Evolutionary conservation across 2,113 vertebrate genomes (phyloP).

Genomic region (Ciconia maguari): DNA sequence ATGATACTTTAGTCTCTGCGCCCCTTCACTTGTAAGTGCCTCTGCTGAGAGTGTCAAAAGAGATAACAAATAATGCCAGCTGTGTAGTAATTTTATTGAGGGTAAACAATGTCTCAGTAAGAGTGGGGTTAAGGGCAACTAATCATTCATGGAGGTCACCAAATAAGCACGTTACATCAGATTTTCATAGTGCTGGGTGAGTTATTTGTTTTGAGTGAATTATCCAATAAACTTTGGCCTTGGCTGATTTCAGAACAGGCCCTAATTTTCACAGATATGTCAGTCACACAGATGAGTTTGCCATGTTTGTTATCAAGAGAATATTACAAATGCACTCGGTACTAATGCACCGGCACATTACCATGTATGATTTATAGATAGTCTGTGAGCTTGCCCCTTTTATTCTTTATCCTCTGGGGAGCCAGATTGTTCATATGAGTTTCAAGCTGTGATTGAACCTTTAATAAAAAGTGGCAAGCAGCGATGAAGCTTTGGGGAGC

Average conservation of each 20-base stretch:
- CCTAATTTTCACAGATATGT: background rate
- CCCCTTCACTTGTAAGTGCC: background rate
- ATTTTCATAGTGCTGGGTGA: background rate
- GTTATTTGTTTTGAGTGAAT: background rate
- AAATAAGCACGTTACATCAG: background rate
- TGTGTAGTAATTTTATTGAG: background rate
- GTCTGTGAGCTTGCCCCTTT: background rate
- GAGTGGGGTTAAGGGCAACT: background rate
- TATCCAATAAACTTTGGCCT: background rate
- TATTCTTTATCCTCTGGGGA: background rate
- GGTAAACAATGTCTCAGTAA: background rate
- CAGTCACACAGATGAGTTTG: background rate
- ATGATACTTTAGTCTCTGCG: background rate
- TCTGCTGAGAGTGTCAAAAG: background rate
- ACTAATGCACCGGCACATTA: background rate
- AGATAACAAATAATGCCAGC: background rate
- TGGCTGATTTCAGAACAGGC: background rate
- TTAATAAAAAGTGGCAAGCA: background rate
- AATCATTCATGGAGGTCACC: background rate
- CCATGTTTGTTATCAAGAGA: background rate
- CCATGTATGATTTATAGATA: background rate
- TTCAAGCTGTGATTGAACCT: background rate
- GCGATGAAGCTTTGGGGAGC: background rate
- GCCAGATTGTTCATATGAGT: background rate
- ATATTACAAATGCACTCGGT: background rate